Percentiles rank a stretch among this genome's conserved stretches.
phyloP scores from a whole-genome alignment of 2,888 invertebrate species.

The Drosophila vallismaia region DNA sequence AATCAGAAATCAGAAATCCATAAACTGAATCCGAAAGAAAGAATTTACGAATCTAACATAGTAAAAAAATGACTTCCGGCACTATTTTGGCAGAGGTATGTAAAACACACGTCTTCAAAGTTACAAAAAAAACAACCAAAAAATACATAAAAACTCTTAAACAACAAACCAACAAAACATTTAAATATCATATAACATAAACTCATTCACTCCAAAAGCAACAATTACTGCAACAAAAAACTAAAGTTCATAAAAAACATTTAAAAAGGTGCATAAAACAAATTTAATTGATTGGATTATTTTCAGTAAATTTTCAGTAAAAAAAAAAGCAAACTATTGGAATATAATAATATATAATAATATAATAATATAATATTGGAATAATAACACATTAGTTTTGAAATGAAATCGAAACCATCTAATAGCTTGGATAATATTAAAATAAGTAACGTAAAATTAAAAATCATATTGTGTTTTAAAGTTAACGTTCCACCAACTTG shows the following conservation, averaged over 20 bases:
- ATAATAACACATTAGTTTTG: not conserved
- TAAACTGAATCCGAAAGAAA: slow-evolving; percentile 35
- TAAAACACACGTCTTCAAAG: slow-evolving; percentile 71
- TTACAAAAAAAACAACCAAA: slow-evolving; percentile 25
- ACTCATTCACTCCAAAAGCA: slow-evolving; percentile 30
- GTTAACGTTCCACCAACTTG: not conserved
- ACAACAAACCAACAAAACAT: slow-evolving; percentile 27
- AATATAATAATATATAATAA: not conserved
- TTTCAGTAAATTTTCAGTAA: not conserved
- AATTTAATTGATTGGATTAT: not conserved
- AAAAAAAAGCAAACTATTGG: not conserved
- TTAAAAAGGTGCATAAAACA: slow-evolving; percentile 26
- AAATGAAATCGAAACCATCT: not conserved
- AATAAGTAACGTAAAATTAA: not conserved
- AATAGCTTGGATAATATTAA: not conserved
- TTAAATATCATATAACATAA: slow-evolving; percentile 31
- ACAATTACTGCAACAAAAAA: slow-evolving; percentile 12
- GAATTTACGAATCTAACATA: slow-evolving; percentile 68
- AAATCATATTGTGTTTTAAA: not conserved
- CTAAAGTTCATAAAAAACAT: slow-evolving; percentile 14
- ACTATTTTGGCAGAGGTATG: slow-evolving; percentile 84
- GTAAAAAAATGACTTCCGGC: slow-evolving; percentile 83
- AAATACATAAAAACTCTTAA: slow-evolving; percentile 3
- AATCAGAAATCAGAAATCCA: slow-evolving; percentile 33
- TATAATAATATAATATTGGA: too few species aligned